Base-by-base conservation (phyloP, 2,888 invertebrate genomes). In the Drosophila austrosaltans region DNA sequence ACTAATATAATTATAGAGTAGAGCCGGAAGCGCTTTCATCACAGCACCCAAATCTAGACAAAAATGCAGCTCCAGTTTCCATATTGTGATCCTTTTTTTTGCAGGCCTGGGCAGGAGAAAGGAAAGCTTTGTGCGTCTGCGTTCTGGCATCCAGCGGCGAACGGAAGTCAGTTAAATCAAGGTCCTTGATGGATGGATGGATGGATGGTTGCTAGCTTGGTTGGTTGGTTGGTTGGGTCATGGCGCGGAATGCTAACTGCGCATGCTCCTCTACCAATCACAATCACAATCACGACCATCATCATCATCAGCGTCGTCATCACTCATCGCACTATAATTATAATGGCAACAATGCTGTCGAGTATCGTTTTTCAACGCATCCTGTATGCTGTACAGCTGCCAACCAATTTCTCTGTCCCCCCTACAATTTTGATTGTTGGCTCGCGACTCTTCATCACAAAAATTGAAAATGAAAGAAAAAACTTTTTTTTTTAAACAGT, bases 11-110 rank as follows among this genome's bases (percentile, higher is more conserved):
- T 88, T 89, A 89, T 79, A 85, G 76, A 75, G 68, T 67, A 72
- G 53, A 64, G 65, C 87, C 91, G 90, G 90, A 90, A 89, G 82
- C 85, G 79, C 88, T 89, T 90, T 90, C 81, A 85, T 90, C 81
- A 84, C 75, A 73, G 88, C 89, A 87, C 86, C 88, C 86, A 83
- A 77, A 66, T 63, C 44, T 62, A 48, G 59, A 16, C 28, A 53
- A 42, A 56, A 53, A 63, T 40, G 32, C 42, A 66, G 63, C 69
- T 72, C 67, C 72, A 67, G 72, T 57, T 39, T 57, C 36, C 57
- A 39, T 12, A 53, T 53, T 28, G n/a, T 28, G 57, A 57, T 57
- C 57, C 56, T 36, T 56, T 56, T 32, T 16, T 20, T 53, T 76
- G 58, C 70, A 64, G 86, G 88, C 81, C 77, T 63, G 56, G 7